These are phyloP conservation scores for Agrochola lychnidis DNA, from an alignment of 2,888 invertebrate species.

Conservation along the genomic window DNA sequence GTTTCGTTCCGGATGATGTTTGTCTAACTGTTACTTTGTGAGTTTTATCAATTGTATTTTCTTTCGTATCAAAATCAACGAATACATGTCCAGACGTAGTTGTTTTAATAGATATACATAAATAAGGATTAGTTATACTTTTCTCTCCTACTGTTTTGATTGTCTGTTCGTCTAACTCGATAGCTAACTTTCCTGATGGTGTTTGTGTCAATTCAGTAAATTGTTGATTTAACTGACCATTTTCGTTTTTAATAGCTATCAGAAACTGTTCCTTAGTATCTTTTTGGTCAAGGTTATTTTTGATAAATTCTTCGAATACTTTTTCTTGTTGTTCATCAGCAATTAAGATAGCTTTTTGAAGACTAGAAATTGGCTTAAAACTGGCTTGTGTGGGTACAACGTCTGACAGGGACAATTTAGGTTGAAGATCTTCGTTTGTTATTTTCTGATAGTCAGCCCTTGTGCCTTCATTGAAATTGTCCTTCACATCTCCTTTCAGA, in stretches of 20 bases:
- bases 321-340: conserved; percentile 28
- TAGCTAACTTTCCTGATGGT: conserved; percentile 68
- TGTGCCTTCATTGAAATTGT: conserved; percentile 61
- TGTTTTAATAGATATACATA: conserved; percentile 65
- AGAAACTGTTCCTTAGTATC: conserved; percentile 50
- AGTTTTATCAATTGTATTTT: conserved; percentile 41
- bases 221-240: conserved; percentile 42
- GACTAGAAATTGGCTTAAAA: conserved; percentile 19
- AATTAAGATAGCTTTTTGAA: conserved; percentile 22
- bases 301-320: neutral
- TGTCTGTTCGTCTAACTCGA: conserved; percentile 73
- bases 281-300: conserved; percentile 28
- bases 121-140: conserved; percentile 60
- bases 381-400: neutral
- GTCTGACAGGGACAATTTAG: neutral
- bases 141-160: conserved; percentile 70
- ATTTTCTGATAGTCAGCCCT: conserved; percentile 45
- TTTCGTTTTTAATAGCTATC: conserved; percentile 46
- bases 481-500: conserved; percentile 66
- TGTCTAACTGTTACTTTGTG: conserved; percentile 62
- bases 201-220: conserved; percentile 66
- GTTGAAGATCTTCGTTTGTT: conserved; percentile 20
- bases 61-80: conserved; percentile 65
- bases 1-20: conserved; percentile 66
- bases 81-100: conserved; percentile 68